Percentiles rank a stretch among this genome's conserved stretches.
Conservation (phyloP, 1,140 invertebrate genomes). For the Leptopilina boulardi region DNA sequence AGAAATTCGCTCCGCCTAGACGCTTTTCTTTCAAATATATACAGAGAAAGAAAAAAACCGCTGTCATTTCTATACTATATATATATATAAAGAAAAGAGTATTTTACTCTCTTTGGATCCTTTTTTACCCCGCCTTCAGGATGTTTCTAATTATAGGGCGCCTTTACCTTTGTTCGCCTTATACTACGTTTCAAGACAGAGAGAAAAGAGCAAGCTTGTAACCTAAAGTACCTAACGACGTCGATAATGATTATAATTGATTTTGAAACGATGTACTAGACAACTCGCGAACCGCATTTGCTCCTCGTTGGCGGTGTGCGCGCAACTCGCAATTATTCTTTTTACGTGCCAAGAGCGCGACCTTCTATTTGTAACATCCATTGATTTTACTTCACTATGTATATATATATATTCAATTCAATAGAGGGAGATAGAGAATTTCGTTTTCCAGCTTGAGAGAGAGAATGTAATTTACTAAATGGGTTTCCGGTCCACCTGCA, state of each 20-base stretch:
- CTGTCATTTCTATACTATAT: conserved; percentile 25
- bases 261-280: conserved; percentile 32
- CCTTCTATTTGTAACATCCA: not conserved
- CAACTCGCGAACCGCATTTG: conserved; percentile 13
- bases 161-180: conserved; percentile 29
- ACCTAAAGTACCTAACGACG: conserved; percentile 27
- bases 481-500: not conserved
- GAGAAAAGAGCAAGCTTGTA: conserved; percentile 5
- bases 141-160: conserved; percentile 32
- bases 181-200: not conserved
- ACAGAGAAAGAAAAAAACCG: not conserved
- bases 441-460: not conserved
- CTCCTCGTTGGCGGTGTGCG: not conserved
- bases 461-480: conserved; percentile 15
- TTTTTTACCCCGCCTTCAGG: conserved; percentile 25
- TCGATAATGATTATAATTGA: conserved; percentile 32
- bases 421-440: not conserved
- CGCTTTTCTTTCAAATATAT: not conserved
- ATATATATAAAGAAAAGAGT: not conserved
- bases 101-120: not conserved
- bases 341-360: not conserved
- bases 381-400: not conserved
- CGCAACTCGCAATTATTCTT: conserved; percentile 20
- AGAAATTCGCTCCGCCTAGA: conserved; percentile 20
- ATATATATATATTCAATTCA: not conserved